These are phyloP conservation scores for Archaeoteleia sp. DNA, from an alignment of 2,888 invertebrate species.

Conservation along the genomic window DNA sequence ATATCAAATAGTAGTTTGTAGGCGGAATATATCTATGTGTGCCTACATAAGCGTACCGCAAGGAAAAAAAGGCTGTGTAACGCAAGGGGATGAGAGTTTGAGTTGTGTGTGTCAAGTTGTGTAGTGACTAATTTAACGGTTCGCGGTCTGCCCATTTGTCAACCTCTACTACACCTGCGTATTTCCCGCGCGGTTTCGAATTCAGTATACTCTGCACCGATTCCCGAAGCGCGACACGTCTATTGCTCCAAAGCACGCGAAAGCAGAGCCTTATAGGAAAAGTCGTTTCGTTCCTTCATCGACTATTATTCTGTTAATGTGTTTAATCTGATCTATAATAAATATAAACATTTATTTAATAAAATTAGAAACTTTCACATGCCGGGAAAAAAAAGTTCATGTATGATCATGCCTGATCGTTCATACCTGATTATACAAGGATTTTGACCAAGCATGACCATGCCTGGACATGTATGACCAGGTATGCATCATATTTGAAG, in stretches of 20 bases:
- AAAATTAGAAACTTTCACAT: not conserved
- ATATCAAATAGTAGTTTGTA: slow-evolving; percentile 26
- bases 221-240: slow-evolving; percentile 52
- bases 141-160: slow-evolving; percentile 58
- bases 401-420: too few species aligned
- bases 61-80: slow-evolving; percentile 28
- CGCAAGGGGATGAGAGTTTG: slow-evolving; percentile 46
- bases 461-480: too few species aligned
- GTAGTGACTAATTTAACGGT: slow-evolving; percentile 60
- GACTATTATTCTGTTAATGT: slow-evolving; percentile 17
- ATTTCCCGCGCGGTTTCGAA: slow-evolving; percentile 53
- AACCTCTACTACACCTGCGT: slow-evolving; percentile 54
- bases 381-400: not conserved
- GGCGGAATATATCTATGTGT: slow-evolving; percentile 17
- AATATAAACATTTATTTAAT: slow-evolving; percentile 18
- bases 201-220: slow-evolving; percentile 47
- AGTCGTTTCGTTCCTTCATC: slow-evolving; percentile 36
- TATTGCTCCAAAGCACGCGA: slow-evolving; percentile 43
- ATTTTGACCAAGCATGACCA: too few species aligned
- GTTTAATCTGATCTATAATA: slow-evolving; percentile 27
- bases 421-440: not conserved
- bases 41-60: not conserved
- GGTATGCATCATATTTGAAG: too few species aligned
- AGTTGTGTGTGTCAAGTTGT: slow-evolving; percentile 52
- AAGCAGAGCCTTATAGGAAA: slow-evolving; percentile 28